These are phyloP conservation scores for Sycophaga agraensis DNA, from an alignment of 1,140 invertebrate genomes.

Conservation along the genomic window DNA sequence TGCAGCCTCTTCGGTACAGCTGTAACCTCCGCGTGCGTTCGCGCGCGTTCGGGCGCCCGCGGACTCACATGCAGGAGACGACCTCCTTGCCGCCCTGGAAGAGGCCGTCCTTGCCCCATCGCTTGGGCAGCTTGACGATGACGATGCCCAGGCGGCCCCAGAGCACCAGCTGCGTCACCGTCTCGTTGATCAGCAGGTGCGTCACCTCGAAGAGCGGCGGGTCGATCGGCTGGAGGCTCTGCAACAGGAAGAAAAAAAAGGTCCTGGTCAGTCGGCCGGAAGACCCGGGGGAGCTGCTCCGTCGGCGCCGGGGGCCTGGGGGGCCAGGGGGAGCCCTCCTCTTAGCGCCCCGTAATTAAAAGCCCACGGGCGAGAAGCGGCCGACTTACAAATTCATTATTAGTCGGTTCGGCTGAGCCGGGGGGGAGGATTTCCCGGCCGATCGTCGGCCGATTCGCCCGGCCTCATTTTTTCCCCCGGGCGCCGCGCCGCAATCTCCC, in stretches of 20 bases:
- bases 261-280: too few species aligned
- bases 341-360: too few species aligned
- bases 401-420: constrained; percentile 43
- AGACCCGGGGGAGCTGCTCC: constrained; percentile 51
- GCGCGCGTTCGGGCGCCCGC: too few species aligned
- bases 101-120: constrained; percentile 52
- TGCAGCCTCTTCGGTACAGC: too few species aligned
- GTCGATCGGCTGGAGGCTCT: constrained; percentile 53
- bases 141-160: constrained; percentile 53
- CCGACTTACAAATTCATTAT: constrained; percentile 50
- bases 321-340: too few species aligned
- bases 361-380: too few species aligned
- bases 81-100: constrained; percentile 50
- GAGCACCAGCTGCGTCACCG: constrained; percentile 49
- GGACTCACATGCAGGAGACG: constrained; percentile 50
- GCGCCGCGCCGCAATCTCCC: constrained; percentile 37
- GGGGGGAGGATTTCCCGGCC: constrained; percentile 40
- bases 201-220: constrained; percentile 57
- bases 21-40: too few species aligned
- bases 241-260: too few species aligned
- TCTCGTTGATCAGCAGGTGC: constrained; percentile 54
- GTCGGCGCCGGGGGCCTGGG: too few species aligned
- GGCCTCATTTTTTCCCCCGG: constrained; percentile 22
- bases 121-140: constrained; percentile 53
- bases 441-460: constrained; percentile 39